These are phyloP conservation scores for Conomelus anceps DNA, from an alignment of 2,888 invertebrate species.

Conservation along the genomic window DNA sequence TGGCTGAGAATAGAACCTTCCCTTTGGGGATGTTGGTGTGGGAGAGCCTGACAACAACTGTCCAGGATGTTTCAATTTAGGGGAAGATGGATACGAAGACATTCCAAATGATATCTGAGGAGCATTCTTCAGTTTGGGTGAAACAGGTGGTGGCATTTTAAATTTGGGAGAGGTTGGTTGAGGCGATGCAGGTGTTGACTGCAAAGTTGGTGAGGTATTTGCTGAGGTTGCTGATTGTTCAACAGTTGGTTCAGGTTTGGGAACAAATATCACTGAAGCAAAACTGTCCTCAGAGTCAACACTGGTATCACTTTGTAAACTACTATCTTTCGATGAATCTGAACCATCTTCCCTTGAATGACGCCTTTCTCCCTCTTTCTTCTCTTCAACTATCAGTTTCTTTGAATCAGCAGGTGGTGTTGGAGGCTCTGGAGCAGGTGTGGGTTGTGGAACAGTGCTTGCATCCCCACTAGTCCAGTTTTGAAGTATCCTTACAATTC, in stretches of 20 bases:
- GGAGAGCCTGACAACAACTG: slow-evolving; percentile 49
- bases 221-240: slow-evolving; percentile 33
- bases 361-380: slow-evolving; percentile 57
- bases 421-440: slow-evolving; percentile 27
- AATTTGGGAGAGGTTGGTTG: slow-evolving; percentile 36
- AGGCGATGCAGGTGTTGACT: slow-evolving; percentile 37
- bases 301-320: slow-evolving; percentile 87
- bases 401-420: slow-evolving; percentile 24
- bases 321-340: slow-evolving; percentile 78
- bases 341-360: slow-evolving; percentile 83
- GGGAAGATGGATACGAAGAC: slow-evolving; percentile 36
- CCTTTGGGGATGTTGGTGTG: slow-evolving; percentile 69
- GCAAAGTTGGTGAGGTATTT: slow-evolving; percentile 50
- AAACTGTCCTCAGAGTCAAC: slow-evolving; percentile 91
- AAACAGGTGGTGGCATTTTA: slow-evolving; percentile 33
- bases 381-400: slow-evolving; percentile 41
- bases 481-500: slow-evolving; percentile 77
- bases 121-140: slow-evolving; percentile 34
- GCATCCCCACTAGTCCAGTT: slow-evolving; percentile 52
- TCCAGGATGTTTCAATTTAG: slow-evolving; percentile 35
- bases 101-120: slow-evolving; percentile 32
- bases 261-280: slow-evolving; percentile 86
- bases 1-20: slow-evolving; percentile 62
- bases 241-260: slow-evolving; percentile 63
- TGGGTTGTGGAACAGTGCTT: slow-evolving; percentile 29